Conservation (phyloP, 2,888 invertebrate genomes). For the Willowsia nigromaculata region DNA sequence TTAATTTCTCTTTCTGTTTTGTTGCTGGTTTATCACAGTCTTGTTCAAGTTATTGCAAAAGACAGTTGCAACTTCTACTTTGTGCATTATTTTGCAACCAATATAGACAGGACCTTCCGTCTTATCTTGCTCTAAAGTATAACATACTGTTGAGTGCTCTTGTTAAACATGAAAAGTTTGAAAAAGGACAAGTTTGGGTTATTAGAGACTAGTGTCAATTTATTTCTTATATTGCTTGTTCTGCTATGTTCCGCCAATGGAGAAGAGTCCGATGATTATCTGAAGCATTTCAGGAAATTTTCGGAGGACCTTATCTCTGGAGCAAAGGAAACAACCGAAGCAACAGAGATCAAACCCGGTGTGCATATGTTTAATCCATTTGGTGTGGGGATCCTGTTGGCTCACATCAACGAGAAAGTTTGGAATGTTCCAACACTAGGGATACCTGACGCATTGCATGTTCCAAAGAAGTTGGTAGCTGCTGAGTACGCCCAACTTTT, state of each 20-base stretch:
- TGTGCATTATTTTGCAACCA: background rate
- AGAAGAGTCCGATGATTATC: background rate
- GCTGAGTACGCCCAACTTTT: slow-evolving; percentile 59
- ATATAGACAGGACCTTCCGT: background rate
- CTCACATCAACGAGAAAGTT: slow-evolving; percentile 63
- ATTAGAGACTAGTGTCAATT: background rate
- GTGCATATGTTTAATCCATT: slow-evolving; percentile 66
- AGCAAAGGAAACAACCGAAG: slow-evolving; percentile 63
- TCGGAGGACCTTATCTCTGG: slow-evolving; percentile 48
- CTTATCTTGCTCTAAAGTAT: background rate
- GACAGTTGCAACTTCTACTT: background rate
- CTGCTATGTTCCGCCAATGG: background rate
- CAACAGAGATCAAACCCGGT: slow-evolving; percentile 66
- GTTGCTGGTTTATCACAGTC: slow-evolving; percentile 18
- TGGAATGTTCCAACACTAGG: slow-evolving; percentile 61
- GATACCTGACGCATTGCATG: slow-evolving; percentile 49
- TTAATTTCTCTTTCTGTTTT: slow-evolving; percentile 53
- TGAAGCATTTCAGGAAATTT: slow-evolving; percentile 54
- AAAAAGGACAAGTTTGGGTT: background rate
- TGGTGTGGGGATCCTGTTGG: slow-evolving; percentile 62
- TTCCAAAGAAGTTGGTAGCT: slow-evolving; percentile 49
- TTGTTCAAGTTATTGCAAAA: slow-evolving; percentile 29
- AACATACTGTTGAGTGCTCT: background rate
- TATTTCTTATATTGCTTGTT: background rate
- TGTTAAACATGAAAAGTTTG: slow-evolving; percentile 14